Evolutionary conservation across 2,797 vertebrate genomes (phyloP).

Genomic region (Halcyon chelicuti): DNA sequence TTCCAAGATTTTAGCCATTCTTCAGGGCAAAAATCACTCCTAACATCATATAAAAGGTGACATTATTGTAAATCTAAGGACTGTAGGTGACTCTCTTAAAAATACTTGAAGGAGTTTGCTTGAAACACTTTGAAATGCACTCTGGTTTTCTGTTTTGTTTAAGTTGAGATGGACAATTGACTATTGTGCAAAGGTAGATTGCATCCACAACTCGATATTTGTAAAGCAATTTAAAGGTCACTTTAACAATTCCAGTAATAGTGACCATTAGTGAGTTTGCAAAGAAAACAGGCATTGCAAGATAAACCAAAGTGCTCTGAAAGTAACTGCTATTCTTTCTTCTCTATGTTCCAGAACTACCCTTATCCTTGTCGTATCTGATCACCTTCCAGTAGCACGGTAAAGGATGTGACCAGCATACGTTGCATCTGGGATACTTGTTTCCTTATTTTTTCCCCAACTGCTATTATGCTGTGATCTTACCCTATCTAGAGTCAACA

Average conservation of each 20-base stretch:
- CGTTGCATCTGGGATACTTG: neutral
- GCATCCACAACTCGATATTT: slow-evolving; percentile 1
- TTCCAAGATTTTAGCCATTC: neutral
- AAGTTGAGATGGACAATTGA: slow-evolving; percentile 2
- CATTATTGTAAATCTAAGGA: neutral
- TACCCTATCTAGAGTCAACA: neutral
- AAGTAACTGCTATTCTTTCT: slow-evolving; percentile 2
- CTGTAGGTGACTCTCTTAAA: neutral
- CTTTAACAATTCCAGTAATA: slow-evolving; percentile 43
- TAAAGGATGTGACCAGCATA: neutral
- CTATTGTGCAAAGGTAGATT: slow-evolving; percentile 37
- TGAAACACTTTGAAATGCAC: slow-evolving; percentile 32
- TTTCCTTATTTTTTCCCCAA: neutral
- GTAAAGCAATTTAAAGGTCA: slow-evolving; percentile 51
- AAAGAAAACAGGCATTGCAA: slow-evolving; percentile 37
- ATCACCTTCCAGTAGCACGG: neutral
- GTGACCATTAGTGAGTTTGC: slow-evolving; percentile 46
- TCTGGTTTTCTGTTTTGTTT: neutral
- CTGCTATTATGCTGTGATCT: neutral
- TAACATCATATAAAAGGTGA: neutral
- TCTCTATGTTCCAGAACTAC: neutral
- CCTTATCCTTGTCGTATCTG: neutral
- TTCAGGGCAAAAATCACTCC: neutral
- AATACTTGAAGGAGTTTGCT: neutral
- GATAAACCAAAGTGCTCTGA: slow-evolving; percentile 31